These are phyloP conservation scores for Drosophila silvestris DNA, from an alignment of 2,888 invertebrate genomes.

Conservation along the genomic window DNA sequence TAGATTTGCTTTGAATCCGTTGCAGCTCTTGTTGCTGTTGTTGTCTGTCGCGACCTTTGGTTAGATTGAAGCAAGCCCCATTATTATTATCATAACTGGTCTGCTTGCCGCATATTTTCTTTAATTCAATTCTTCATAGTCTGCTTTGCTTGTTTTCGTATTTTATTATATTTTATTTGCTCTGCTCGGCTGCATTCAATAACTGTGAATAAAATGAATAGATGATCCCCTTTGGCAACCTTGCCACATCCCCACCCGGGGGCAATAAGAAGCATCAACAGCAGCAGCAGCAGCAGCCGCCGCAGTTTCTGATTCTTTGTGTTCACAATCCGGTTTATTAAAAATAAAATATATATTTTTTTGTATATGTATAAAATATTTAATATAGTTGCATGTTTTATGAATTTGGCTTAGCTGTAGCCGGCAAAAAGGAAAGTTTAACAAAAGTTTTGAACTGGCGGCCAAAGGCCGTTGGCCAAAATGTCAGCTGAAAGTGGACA, in stretches of 20 bases:
- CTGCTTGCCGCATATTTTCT: not conserved
- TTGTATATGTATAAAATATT: not conserved
- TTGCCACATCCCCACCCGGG: constrained; percentile 34
- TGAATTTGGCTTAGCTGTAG: constrained; percentile 31
- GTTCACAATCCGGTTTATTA: constrained; percentile 53
- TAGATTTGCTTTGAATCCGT: constrained; percentile 11
- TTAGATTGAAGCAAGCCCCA: constrained; percentile 12
- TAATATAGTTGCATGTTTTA: constrained; percentile 7
- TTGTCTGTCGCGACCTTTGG: constrained; percentile 26
- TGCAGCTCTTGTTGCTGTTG: constrained; percentile 1
- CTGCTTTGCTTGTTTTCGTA: constrained; percentile 37
- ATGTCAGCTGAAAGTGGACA: constrained; percentile 68
- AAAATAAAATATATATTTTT: not conserved
- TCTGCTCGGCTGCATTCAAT: constrained; percentile 68
- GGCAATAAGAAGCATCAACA: constrained; percentile 30
- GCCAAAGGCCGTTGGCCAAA: constrained; percentile 61
- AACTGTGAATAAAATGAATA: constrained; percentile 69
- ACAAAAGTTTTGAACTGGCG: constrained; percentile 48
- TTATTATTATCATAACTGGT: constrained; percentile 37
- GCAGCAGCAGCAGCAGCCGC: constrained; percentile 14
- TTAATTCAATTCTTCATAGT: not conserved
- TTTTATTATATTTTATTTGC: constrained; percentile 66
- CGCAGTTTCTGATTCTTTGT: constrained; percentile 36
- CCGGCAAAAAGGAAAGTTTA: constrained; percentile 39
- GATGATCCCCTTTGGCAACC: constrained; percentile 58